phyloP scores from a whole-genome alignment of 1,140 invertebrate genomes.

The Hypothenemus hampei region DNA sequence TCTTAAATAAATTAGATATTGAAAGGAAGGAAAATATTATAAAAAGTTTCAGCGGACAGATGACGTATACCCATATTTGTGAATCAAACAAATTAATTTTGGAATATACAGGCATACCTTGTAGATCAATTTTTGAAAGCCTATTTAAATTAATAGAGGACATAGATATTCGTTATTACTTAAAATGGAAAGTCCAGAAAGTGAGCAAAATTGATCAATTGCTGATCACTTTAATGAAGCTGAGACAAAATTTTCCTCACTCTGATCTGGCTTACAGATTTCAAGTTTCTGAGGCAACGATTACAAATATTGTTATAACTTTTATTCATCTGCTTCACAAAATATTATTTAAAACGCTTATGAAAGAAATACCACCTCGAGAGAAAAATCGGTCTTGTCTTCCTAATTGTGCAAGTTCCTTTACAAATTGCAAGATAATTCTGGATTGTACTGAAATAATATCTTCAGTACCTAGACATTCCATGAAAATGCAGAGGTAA shows the following conservation, averaged over 20 bases:
- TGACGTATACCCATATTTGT: constrained; percentile 10
- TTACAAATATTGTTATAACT: constrained; percentile 31
- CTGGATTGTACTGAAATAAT: constrained; percentile 31
- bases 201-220: constrained; percentile 31
- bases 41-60: too few relatives aligned
- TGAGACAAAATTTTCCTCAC: constrained; percentile 27
- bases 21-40: too few relatives aligned
- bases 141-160: constrained; percentile 18
- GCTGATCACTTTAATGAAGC: constrained; percentile 33
- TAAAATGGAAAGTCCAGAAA: constrained; percentile 22
- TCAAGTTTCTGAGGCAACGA: constrained; percentile 15
- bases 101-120: constrained; percentile 29
- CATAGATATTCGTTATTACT: constrained; percentile 28
- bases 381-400: constrained; percentile 27
- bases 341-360: constrained; percentile 28
- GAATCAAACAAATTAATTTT: constrained; percentile 4
- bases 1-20: too few relatives aligned
- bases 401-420: constrained; percentile 25
- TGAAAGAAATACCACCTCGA: constrained; percentile 27
- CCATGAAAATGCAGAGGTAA: too few relatives aligned
- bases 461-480: constrained; percentile 19
- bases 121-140: constrained; percentile 17
- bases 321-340: constrained; percentile 31
- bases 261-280: too few relatives aligned
- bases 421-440: constrained; percentile 31